phyloP scores from a whole-genome alignment of 64 coral and sea anemone genomes.

The Exaiptasia diaphana region DNA sequence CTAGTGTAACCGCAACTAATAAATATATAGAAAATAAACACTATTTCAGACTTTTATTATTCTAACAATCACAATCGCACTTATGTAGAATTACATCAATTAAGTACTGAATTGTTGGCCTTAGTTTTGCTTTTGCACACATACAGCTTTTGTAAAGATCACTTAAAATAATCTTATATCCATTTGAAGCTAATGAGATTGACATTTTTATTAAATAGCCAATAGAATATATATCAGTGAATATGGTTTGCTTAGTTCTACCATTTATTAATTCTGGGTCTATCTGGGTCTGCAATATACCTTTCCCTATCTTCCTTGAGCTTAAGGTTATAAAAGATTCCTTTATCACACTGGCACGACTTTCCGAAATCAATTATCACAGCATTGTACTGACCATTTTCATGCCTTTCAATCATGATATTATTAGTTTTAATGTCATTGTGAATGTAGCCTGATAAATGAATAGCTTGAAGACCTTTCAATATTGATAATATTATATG shows the following conservation, averaged over 20 bases:
- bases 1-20: no score
- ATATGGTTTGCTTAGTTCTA: not conserved
- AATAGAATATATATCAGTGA: conserved; percentile 12
- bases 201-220: not conserved
- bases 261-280: conserved; percentile 6
- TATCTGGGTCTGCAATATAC: not conserved
- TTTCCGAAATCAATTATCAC: conserved; percentile 5
- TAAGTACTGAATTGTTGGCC: not conserved
- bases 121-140: not conserved
- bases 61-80: no score
- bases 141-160: conserved; percentile 22
- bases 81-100: conserved; percentile 1
- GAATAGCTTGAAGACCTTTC: not conserved
- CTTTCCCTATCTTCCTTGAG: not conserved
- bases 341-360: not conserved
- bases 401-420: not conserved
- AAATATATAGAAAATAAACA: no score
- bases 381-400: not conserved
- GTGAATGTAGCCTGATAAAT: not conserved
- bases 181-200: not conserved
- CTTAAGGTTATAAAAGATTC: conserved; percentile 1
- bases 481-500: not conserved
- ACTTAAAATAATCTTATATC: not conserved
- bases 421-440: not conserved
- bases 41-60: no score